These are phyloP conservation scores for Gobionotothen gibberifrons DNA, from an alignment of 2,797 vertebrate species.

Conservation along the genomic window DNA sequence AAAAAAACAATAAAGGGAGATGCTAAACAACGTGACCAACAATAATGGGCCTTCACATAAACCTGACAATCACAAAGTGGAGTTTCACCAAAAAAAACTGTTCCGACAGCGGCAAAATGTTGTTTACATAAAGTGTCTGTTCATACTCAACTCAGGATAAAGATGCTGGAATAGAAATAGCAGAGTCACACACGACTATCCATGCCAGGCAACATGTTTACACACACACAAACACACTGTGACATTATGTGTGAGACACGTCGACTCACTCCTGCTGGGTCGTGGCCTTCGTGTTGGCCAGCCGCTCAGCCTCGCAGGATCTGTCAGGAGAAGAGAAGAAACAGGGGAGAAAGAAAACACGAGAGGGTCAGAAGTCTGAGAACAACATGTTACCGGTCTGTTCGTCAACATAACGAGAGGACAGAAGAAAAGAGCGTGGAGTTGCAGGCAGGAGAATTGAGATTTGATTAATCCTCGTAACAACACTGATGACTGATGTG, in stretches of 20 bases:
- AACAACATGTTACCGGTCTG: slow-evolving; percentile 3
- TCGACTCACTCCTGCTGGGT: slow-evolving; percentile 63
- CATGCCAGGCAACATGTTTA: slow-evolving; percentile 18
- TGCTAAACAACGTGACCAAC: neutral
- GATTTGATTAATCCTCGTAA: too few relatives aligned
- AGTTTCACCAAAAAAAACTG: neutral
- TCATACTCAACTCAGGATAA: neutral
- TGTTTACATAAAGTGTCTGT: neutral
- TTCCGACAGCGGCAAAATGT: neutral
- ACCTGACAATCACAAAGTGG: neutral
- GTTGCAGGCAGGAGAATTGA: too few relatives aligned
- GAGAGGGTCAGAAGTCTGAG: slow-evolving; percentile 30
- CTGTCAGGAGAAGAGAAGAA: slow-evolving; percentile 56
- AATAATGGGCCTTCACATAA: neutral
- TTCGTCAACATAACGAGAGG: slow-evolving; percentile 2
- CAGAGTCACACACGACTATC: slow-evolving; percentile 13
- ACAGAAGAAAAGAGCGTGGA: neutral
- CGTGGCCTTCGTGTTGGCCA: slow-evolving; percentile 38
- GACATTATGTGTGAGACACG: slow-evolving; percentile 37
- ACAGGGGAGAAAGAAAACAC: slow-evolving; percentile 14
- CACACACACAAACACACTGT: slow-evolving; percentile 6
- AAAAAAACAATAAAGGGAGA: neutral
- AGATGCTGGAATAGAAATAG: slow-evolving; percentile 10
- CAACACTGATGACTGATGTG: neutral
- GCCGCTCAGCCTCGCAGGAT: slow-evolving; percentile 26